phyloP scores from a whole-genome alignment of 2,113 vertebrate genomes.

The Dolichallabes microphthalmus region DNA sequence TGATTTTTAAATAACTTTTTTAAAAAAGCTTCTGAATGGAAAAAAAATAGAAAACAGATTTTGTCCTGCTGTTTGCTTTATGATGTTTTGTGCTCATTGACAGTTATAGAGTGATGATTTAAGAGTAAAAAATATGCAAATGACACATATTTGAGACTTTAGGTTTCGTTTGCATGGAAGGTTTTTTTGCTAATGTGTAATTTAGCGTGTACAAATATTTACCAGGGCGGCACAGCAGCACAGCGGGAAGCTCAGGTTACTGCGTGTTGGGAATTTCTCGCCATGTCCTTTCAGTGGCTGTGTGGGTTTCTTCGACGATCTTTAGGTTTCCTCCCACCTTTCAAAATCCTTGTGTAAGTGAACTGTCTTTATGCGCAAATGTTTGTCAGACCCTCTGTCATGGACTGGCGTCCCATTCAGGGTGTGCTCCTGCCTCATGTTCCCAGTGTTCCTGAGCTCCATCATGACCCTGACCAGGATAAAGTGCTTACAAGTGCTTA shows the following conservation, averaged over 20 bases:
- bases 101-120: not conserved
- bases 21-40: not conserved
- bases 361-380: not conserved
- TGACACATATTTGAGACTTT: not conserved
- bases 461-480: not conserved
- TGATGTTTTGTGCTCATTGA: not conserved
- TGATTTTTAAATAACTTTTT: not conserved
- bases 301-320: not conserved
- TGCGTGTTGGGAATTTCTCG: not conserved
- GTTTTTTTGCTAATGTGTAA: not conserved
- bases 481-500: constrained; percentile 17
- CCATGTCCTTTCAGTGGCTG: not conserved
- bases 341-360: not conserved
- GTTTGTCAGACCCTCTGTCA: not conserved
- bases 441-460: not conserved
- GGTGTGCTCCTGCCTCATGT: not conserved
- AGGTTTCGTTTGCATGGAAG: not conserved
- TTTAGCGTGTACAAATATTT: not conserved
- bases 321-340: not conserved
- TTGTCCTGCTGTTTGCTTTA: constrained; percentile 1
- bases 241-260: not conserved
- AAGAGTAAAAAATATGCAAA: not conserved
- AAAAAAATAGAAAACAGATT: not conserved
- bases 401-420: not conserved
- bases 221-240: not conserved